A percentile compares a stretch with the other conserved stretches of the same genome.
These are phyloP conservation scores for Drosophila fungiperda DNA, from an alignment of 2,888 invertebrate genomes.

Conservation along the genomic window DNA sequence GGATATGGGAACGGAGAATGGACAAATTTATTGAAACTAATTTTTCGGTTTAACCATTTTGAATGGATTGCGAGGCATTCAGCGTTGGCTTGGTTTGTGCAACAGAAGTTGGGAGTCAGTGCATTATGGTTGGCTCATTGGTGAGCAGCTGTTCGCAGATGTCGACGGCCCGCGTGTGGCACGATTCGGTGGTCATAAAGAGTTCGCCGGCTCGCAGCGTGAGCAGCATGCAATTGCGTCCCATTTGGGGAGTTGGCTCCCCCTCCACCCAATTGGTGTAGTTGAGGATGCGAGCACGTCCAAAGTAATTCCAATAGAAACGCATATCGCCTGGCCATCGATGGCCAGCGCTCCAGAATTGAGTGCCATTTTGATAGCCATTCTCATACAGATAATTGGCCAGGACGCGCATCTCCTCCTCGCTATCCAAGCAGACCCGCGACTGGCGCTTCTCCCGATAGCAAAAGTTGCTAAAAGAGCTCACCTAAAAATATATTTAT, in stretches of 20 bases:
- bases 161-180: constrained; percentile 57
- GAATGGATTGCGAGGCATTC: neutral
- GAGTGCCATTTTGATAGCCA: constrained; percentile 60
- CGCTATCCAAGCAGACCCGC: constrained; percentile 69
- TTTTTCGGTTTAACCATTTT: neutral
- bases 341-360: constrained; percentile 75
- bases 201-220: constrained; percentile 55
- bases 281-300: constrained; percentile 58
- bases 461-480: constrained; percentile 67
- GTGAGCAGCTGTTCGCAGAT: constrained; percentile 65
- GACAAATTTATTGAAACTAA: neutral
- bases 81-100: neutral
- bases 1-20: neutral
- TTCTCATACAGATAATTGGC: constrained; percentile 59
- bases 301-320: constrained; percentile 75
- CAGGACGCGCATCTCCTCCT: constrained; percentile 63
- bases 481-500: constrained; percentile 37
- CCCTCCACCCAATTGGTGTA: constrained; percentile 66
- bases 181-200: constrained; percentile 64
- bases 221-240: constrained; percentile 63
- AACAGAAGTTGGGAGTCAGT: constrained; percentile 36
- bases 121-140: constrained; percentile 59
- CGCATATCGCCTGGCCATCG: constrained; percentile 68
- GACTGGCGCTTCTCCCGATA: constrained; percentile 70
- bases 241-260: constrained; percentile 64